Conservation (phyloP, 1,140 invertebrate genomes). For the Drosophila nigromelanica region DNA sequence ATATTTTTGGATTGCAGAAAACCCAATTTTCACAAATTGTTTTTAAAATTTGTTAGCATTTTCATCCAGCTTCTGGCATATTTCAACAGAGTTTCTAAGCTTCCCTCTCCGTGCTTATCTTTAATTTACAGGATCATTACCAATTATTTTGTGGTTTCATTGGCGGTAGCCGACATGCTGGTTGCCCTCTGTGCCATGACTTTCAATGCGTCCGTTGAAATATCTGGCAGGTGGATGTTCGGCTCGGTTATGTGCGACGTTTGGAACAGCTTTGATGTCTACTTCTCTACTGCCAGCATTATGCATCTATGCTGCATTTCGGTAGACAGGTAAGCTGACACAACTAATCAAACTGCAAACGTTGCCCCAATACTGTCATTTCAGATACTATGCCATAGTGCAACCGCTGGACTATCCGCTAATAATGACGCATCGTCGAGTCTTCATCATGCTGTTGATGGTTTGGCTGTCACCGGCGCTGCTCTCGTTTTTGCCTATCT, state of each 20-base stretch:
- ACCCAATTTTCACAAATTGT: conserved; percentile 9
- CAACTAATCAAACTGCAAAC: neutral
- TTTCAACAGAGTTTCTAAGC: too few relatives aligned
- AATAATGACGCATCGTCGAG: conserved; percentile 91
- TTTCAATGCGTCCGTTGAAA: conserved; percentile 95
- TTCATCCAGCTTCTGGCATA: too few relatives aligned
- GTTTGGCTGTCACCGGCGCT: conserved; percentile 97
- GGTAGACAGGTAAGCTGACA: conserved; percentile 86
- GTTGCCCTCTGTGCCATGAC: conserved; percentile 96
- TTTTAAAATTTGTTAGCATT: too few relatives aligned
- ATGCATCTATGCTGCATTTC: conserved; percentile 96
- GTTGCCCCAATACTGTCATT: neutral
- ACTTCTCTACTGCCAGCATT: conserved; percentile 95
- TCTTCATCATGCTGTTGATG: conserved; percentile 91
- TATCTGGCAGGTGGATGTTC: conserved; percentile 94
- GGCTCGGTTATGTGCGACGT: conserved; percentile 96
- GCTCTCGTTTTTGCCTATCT: conserved; percentile 97
- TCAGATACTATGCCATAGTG: conserved; percentile 94
- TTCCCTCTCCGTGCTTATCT: neutral
- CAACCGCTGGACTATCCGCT: conserved; percentile 94
- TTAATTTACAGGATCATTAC: conserved; percentile 88
- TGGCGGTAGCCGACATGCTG: conserved; percentile 95
- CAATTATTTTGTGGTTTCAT: conserved; percentile 97
- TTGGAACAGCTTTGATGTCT: conserved; percentile 97
- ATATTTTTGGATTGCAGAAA: neutral